Percentiles rank a stretch among this genome's conserved stretches.
phyloP scores from a whole-genome alignment of 2,113 vertebrate genomes.

The Sinocyclocheilus rhinocerous region DNA sequence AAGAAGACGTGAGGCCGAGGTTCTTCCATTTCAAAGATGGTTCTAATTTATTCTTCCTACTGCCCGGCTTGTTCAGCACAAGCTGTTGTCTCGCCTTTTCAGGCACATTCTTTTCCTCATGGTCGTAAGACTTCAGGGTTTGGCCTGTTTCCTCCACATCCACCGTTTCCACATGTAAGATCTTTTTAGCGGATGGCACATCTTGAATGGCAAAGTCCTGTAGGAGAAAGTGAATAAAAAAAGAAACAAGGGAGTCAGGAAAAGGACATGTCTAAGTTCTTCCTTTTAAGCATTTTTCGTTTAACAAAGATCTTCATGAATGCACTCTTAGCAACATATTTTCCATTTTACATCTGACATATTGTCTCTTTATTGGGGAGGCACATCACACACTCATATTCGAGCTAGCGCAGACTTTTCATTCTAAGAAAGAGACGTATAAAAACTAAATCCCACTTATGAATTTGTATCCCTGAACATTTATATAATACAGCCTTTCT shows the following conservation, averaged over 20 bases:
- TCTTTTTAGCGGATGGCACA: slow-evolving; percentile 67
- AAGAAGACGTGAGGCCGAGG: slow-evolving; percentile 61
- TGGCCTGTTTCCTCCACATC: slow-evolving; percentile 71
- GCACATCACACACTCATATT: slow-evolving; percentile 48
- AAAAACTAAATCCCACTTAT: slow-evolving; percentile 54
- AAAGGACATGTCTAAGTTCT: slow-evolving; percentile 56
- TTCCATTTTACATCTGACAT: slow-evolving; percentile 54
- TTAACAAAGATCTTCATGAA: slow-evolving; percentile 48
- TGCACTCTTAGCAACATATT: slow-evolving; percentile 46
- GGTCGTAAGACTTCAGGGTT: slow-evolving; percentile 65
- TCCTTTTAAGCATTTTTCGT: slow-evolving; percentile 52
- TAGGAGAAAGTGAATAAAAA: slow-evolving; percentile 22
- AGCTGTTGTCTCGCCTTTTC: slow-evolving; percentile 73
- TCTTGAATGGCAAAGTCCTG: slow-evolving; percentile 75
- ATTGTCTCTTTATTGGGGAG: slow-evolving; percentile 48
- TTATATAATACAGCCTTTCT: slow-evolving; percentile 53
- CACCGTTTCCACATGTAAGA: slow-evolving; percentile 68
- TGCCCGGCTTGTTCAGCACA: slow-evolving; percentile 63
- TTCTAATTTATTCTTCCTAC: slow-evolving; percentile 77
- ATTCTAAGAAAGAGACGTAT: slow-evolving; percentile 46
- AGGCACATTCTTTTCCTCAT: slow-evolving; percentile 72
- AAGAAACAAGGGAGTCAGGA: slow-evolving; percentile 27
- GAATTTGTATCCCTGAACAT: slow-evolving; percentile 52
- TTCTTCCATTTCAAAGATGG: slow-evolving; percentile 80
- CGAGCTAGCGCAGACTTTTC: slow-evolving; percentile 43